Base-by-base conservation (phyloP, 2,797 vertebrate species). In the Sphenodon punctatus region DNA sequence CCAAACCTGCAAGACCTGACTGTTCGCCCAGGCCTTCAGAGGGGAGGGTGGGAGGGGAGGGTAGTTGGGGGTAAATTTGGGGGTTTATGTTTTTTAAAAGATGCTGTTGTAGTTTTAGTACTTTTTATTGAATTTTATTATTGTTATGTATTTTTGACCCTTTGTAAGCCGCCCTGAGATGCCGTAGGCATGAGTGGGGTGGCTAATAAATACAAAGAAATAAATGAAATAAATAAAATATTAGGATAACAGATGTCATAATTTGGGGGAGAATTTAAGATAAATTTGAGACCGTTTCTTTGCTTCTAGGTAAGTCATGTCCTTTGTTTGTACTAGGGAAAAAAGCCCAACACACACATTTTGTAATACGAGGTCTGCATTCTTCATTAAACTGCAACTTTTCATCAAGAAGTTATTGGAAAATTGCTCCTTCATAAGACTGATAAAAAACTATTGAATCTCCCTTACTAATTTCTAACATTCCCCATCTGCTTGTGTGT, bases 211-310 rank as follows among this genome's bases (percentile, higher is more conserved):
- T n/a, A n/a, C n/a, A n/a, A n/a, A n/a, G n/a, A n/a, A n/a, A n/a
- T n/a, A n/a, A n/a, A n/a, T n/a, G n/a, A n/a, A n/a, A n/a, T n/a
- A n/a, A n/a, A 19, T 1, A 71, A 41, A 74, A 36, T 45, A 30
- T 25, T 20, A 65, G 74, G 72, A 76, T 84, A 38, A 41, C 71
- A 67, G 42, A 75, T 66, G 58, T 15, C 2, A 2, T 38, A 60
- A 23, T 30, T 19, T 27, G 23, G n/a, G n/a, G 61, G 72, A 84
- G 15, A 78, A 41, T 5, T 42, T n/a, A 30, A 66, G 49, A 69
- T 27, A 66, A 63, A 71, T 73, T 78, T 78, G 82, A 82, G 60
- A 80, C 59, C 46, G 27, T 74, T 82, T 87, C 71, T 89, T 67
- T 64, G n/a, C 65, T 27, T 67, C 32, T 63, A 68, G 39, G 58